Evolutionary conservation across 2,113 vertebrate species (phyloP), one percentile per base, ranked within the genome.

Genomic region (Orycteropus afer): DNA sequence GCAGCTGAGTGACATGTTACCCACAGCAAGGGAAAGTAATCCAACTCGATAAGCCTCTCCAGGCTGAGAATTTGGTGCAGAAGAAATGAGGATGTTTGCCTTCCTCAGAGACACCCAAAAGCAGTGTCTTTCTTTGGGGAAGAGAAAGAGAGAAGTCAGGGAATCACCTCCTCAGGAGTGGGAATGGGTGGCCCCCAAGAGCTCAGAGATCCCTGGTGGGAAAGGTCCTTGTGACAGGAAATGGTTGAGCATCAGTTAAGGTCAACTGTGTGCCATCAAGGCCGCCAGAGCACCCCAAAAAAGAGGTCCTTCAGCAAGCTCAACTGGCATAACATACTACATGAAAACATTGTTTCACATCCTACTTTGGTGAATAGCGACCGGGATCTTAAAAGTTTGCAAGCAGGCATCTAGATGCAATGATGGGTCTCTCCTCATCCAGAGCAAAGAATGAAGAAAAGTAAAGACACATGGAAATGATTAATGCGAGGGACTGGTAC

Each of bases 1-100:
- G 12, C 81, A 2, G 15, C 0, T 14, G 57, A 11, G 53, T 27
- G 76, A 81, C 67, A 10, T 2, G 0, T 55, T 0, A 2, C 42
- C 73, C 71, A 12, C 51, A 37, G 61, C 34, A 61, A 42, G 73
- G 63, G 57, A 22, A 47, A 22, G 5, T 0, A 29, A n/a, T 23
- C 42, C 7, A 4, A 17, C 17, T 63, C 29, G 20, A 8, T 1
- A 2, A 22, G 59, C 32, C 15, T 34, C 32, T 34, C 82, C 0
- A 0, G 42, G 25, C 53, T 7, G 22, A 78, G 86, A 37, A 79
- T 53, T 34, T 12, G 11, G 27, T 2, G 4, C 61, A 10, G 40
- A 49, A 90, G 65, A 90, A 51, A 34, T 0, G 1, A 53, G 25
- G 47, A 73, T 2, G 1, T 10, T 32, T n/a, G 27, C 25, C 11